Conservation (phyloP, 1,140 invertebrate genomes). For the Colletes gigas region DNA sequence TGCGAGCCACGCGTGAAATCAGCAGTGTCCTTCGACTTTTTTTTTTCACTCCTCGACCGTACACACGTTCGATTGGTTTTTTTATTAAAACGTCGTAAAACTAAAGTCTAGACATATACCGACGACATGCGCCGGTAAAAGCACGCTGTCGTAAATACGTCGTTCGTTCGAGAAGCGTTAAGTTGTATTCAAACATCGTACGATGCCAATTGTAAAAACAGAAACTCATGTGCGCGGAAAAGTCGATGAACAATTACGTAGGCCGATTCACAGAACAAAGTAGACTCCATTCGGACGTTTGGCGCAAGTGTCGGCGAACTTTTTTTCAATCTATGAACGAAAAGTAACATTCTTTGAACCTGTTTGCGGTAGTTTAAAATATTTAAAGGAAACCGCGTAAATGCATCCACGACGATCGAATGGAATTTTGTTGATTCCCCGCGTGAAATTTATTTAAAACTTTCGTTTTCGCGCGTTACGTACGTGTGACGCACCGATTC, state of each 20-base stretch:
- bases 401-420: no score
- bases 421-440: no score
- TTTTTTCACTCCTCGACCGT: not conserved
- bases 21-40: not conserved
- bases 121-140: not conserved
- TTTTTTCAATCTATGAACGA: no score
- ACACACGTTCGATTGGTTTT: not conserved
- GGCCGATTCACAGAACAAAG: not conserved
- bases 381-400: no score
- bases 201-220: not conserved
- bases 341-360: no score
- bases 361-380: no score
- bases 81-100: not conserved
- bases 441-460: no score
- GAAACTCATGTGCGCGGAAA: not conserved
- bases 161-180: not conserved
- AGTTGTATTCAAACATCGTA: conserved; percentile 14
- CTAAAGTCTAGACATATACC: not conserved
- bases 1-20: no score
- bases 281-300: not conserved
- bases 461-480: no score
- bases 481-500: no score
- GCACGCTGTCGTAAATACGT: not conserved
- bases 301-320: not conserved
- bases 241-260: not conserved